phyloP scores from a whole-genome alignment of 2,797 vertebrate species.

The Fistularia tabacaria region DNA sequence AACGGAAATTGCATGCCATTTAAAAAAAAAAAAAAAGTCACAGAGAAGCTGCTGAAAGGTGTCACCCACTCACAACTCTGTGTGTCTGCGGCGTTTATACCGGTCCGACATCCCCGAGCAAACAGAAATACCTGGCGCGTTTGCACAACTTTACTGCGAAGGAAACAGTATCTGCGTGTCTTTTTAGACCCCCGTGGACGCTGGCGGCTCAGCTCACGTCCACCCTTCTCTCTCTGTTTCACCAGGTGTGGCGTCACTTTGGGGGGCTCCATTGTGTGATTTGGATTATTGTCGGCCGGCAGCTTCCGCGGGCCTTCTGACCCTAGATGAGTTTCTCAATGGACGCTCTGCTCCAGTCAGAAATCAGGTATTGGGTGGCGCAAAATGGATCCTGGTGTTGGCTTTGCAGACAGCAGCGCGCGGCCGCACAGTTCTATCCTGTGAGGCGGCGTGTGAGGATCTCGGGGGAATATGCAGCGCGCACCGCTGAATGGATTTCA shows the following conservation, averaged over 20 bases:
- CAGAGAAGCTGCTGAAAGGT: too few relatives aligned
- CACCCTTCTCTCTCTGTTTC: slow-evolving; percentile 55
- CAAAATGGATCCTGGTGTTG: slow-evolving; percentile 1
- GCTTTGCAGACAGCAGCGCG: neutral
- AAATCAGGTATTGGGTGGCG: slow-evolving; percentile 74
- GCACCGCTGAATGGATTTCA: slow-evolving; percentile 13
- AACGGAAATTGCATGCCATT: too few relatives aligned
- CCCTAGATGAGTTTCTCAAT: slow-evolving; percentile 74
- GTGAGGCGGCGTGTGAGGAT: slow-evolving; percentile 6
- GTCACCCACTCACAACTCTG: too few relatives aligned
- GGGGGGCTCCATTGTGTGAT: slow-evolving; percentile 77
- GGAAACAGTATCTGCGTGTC: slow-evolving; percentile 6
- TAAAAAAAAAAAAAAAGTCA: neutral
- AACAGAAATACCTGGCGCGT: too few relatives aligned
- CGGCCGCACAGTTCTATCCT: slow-evolving; percentile 3
- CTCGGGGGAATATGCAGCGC: neutral
- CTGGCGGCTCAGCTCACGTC: slow-evolving; percentile 24
- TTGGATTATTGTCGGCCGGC: slow-evolving; percentile 74
- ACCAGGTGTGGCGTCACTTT: slow-evolving; percentile 76
- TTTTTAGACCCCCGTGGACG: slow-evolving; percentile 21
- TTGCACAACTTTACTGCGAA: neutral
- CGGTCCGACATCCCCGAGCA: too few relatives aligned
- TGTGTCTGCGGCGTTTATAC: too few relatives aligned
- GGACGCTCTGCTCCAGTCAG: slow-evolving; percentile 77
- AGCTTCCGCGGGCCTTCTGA: slow-evolving; percentile 70